Conservation (phyloP, 64 coral and sea anemone genomes). For the Catalaphyllia jardinei region DNA sequence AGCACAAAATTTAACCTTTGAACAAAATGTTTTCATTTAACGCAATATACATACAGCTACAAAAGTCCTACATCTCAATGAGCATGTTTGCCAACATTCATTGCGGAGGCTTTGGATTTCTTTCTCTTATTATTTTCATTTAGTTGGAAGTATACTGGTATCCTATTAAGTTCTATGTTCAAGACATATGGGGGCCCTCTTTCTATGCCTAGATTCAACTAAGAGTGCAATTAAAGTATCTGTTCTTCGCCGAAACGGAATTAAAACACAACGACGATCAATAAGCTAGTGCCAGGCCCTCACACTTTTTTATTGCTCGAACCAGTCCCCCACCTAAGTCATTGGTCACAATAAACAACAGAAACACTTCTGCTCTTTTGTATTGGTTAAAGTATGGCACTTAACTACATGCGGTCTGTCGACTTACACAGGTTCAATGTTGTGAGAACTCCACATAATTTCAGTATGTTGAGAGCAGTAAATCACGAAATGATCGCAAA, state of each 20-base stretch:
- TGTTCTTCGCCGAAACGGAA: no score
- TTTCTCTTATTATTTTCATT: no score
- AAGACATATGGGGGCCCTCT: not conserved
- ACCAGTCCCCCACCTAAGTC: not conserved
- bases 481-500: not conserved
- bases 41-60: constrained; percentile 8
- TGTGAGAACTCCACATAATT: no score
- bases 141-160: not conserved
- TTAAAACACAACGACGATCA: not conserved
- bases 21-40: no score
- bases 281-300: not conserved
- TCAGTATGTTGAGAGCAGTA: not conserved
- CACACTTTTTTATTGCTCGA: not conserved
- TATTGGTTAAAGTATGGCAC: no score
- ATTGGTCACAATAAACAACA: not conserved
- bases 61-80: constrained; percentile 9
- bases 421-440: no score
- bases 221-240: not conserved
- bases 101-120: not conserved
- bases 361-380: no score
- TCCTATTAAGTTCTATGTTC: not conserved
- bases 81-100: not conserved
- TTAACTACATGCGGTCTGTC: no score
- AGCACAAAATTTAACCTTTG: no score
- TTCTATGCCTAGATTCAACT: not conserved